These are phyloP conservation scores for Pocillopora verrucosa DNA, from an alignment of 64 coral and sea anemone genomes.

Conservation along the genomic window DNA sequence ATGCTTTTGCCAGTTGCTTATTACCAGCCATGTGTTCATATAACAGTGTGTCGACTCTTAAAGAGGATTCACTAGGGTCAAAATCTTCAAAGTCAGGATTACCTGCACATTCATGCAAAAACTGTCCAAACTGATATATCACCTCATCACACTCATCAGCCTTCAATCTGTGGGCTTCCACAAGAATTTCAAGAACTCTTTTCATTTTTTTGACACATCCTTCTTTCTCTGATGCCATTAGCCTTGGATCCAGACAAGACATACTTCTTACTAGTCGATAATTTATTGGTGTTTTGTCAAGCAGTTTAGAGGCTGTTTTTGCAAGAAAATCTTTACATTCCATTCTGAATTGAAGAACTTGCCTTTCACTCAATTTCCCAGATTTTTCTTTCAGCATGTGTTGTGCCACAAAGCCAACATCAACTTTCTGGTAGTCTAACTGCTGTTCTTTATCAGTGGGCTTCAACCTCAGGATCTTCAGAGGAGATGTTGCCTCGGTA, in stretches of 20 bases:
- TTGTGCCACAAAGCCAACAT: conserved; percentile 48
- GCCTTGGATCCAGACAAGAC: conserved; percentile 36
- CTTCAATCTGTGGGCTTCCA: conserved; percentile 46
- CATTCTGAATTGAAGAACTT: conserved; percentile 36
- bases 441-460: conserved; percentile 37
- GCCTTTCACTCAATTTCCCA: conserved; percentile 12
- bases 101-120: conserved; percentile 49
- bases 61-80: background rate
- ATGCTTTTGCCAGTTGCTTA: too few species aligned
- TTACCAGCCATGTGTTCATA: conserved; percentile 35
- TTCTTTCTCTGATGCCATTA: conserved; percentile 22
- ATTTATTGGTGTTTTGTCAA: background rate
- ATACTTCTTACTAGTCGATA: conserved; percentile 42
- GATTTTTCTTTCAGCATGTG: conserved; percentile 4
- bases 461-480: conserved; percentile 18
- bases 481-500: conserved; percentile 4
- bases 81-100: conserved; percentile 54
- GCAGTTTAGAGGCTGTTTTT: background rate
- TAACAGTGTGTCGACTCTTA: conserved; percentile 56
- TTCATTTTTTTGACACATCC: conserved; percentile 50
- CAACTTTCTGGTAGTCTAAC: conserved; percentile 33
- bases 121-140: conserved; percentile 40
- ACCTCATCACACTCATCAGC: conserved; percentile 57
- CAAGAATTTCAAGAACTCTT: conserved; percentile 36
- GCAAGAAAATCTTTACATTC: conserved; percentile 42